Evolutionary conservation across 2,797 vertebrate genomes (phyloP).

Genomic region (Knipowitschia caucasica): DNA sequence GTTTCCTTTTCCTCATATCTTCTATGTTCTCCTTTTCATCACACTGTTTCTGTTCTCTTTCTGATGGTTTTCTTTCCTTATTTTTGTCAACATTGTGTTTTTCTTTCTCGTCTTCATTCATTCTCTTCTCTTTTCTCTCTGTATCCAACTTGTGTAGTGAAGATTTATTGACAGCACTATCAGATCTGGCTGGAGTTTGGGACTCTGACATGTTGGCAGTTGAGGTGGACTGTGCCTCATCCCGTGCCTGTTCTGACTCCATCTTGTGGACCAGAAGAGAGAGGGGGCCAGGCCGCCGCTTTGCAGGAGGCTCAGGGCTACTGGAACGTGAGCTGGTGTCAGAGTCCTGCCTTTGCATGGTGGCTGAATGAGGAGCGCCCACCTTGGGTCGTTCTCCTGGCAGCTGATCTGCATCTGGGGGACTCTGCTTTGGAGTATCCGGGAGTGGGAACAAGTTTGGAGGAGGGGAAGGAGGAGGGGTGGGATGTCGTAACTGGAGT

Average conservation of each 20-base stretch:
- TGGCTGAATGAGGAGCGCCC: conserved; percentile 42
- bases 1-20: conserved; percentile 25
- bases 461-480: conserved; percentile 77
- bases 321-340: conserved; percentile 78
- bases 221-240: conserved; percentile 20
- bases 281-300: conserved; percentile 69
- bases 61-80: conserved; percentile 12
- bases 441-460: conserved; percentile 77
- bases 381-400: conserved; percentile 39
- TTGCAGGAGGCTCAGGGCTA: conserved; percentile 79
- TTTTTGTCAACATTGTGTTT: conserved; percentile 27
- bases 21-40: conserved; percentile 26
- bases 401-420: conserved; percentile 70
- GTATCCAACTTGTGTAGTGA: conserved; percentile 30
- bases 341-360: conserved; percentile 66
- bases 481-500: conserved; percentile 74
- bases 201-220: conserved; percentile 24
- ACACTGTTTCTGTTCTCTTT: conserved; percentile 6
- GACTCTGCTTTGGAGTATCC: conserved; percentile 82
- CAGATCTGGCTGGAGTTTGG: conserved; percentile 25
- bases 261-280: conserved; percentile 76
- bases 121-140: conserved; percentile 23
- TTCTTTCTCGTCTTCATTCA: conserved; percentile 20
- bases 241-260: conserved; percentile 72
- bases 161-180: conserved; percentile 35